These are phyloP conservation scores for Drosophila quasianomalipes DNA, from an alignment of 2,888 invertebrate species.

Conservation along the genomic window DNA sequence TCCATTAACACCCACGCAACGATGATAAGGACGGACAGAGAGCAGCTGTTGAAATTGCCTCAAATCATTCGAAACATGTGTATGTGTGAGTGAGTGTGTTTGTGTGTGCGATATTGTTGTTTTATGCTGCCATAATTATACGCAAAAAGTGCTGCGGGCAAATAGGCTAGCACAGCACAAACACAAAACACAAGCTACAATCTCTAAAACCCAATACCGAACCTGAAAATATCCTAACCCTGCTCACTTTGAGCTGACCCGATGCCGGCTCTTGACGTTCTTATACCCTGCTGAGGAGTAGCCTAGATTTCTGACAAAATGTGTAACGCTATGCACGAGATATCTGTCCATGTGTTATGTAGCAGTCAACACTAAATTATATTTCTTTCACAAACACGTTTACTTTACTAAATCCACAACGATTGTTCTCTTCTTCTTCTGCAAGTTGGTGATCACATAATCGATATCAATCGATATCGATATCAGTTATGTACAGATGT, in stretches of 20 bases:
- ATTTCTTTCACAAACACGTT: background rate
- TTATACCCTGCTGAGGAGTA: background rate
- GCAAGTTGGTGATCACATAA: background rate
- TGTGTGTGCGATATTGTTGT: conserved; percentile 44
- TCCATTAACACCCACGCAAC: conserved; percentile 65
- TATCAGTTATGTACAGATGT: background rate
- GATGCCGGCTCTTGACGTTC: background rate
- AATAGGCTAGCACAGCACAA: conserved; percentile 37
- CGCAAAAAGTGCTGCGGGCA: conserved; percentile 56
- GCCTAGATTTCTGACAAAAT: background rate
- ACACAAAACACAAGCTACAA: conserved; percentile 31
- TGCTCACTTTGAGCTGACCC: conserved; percentile 17
- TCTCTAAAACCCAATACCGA: background rate
- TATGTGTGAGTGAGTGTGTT: conserved; percentile 11
- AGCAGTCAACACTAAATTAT: background rate
- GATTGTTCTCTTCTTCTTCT: background rate
- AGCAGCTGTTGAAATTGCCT: conserved; percentile 48
- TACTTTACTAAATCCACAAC: background rate
- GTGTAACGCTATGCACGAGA: background rate
- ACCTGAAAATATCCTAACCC: background rate
- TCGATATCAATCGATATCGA: background rate
- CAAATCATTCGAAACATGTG: background rate
- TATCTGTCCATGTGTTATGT: background rate
- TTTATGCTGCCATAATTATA: conserved; percentile 64
- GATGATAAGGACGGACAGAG: conserved; percentile 21